Conservation (phyloP, 1,140 invertebrate genomes). For the Asobara japonica region DNA sequence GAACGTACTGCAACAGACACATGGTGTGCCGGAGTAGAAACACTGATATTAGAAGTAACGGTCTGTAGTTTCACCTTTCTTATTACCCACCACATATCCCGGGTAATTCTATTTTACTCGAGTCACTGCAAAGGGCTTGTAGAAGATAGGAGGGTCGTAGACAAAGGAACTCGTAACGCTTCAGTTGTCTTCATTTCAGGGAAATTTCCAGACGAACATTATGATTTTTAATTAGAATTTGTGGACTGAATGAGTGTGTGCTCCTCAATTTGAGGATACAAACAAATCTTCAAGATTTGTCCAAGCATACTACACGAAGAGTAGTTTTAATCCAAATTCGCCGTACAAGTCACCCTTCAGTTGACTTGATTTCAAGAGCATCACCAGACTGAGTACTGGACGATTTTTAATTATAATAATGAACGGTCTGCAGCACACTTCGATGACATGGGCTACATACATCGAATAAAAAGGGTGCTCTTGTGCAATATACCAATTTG, state of each 20-base stretch:
- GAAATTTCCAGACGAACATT: no score
- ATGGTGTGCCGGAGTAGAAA: neutral
- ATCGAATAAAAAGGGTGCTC: neutral
- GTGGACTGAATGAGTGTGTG: no score
- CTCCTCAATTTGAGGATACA: no score
- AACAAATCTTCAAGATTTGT: no score
- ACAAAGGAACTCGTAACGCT: neutral
- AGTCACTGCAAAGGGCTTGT: neutral
- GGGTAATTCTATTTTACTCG: conserved; percentile 42
- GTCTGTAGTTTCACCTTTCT: conserved; percentile 40
- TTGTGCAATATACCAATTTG: neutral
- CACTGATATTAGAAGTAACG: conserved; percentile 51
- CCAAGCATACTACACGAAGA: no score
- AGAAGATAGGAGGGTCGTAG: neutral
- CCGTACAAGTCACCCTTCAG: no score
- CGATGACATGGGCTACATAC: neutral
- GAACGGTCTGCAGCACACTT: no score
- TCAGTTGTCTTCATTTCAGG: neutral
- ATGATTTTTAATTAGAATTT: no score
- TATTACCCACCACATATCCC: conserved; percentile 50
- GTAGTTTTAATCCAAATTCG: no score
- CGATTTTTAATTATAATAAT: no score
- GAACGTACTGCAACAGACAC: neutral
- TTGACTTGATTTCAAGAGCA: no score
- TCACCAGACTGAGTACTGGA: no score